Percentiles rank a stretch among this genome's conserved stretches.
Conservation (phyloP, 1,140 invertebrate species). For the Panagrolaimus sp. region DNA sequence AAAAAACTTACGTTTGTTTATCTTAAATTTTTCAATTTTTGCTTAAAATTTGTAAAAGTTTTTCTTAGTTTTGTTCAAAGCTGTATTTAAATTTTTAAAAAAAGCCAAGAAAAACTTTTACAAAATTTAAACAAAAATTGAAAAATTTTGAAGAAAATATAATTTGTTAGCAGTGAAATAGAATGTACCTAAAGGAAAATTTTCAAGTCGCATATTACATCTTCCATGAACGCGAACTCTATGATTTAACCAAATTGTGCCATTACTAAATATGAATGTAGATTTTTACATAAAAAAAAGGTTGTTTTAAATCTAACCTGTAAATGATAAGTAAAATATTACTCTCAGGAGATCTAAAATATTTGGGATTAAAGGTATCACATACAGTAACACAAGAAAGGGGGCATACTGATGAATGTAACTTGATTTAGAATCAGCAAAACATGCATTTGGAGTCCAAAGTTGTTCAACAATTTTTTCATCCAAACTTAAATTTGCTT, state of each 20-base stretch:
- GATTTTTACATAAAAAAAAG: conserved; percentile 38
- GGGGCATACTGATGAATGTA: conserved; percentile 41
- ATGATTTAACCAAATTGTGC: conserved; percentile 42
- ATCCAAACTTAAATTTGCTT: conserved; percentile 44
- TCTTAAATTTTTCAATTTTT: background rate
- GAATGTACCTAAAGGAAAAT: conserved; percentile 48
- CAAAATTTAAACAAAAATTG: no score
- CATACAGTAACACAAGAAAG: background rate
- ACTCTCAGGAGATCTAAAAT: conserved; percentile 4
- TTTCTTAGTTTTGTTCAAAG: no score
- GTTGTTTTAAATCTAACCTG: background rate
- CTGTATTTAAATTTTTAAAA: background rate
- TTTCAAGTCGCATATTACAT: conserved; percentile 48
- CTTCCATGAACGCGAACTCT: conserved; percentile 36
- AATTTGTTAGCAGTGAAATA: no score
- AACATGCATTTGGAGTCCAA: conserved; percentile 50
- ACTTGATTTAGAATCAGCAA: conserved; percentile 44
- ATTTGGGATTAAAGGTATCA: background rate
- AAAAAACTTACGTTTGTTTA: conserved; percentile 17
- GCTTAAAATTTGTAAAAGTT: no score
- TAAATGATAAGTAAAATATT: background rate
- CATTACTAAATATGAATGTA: conserved; percentile 42
- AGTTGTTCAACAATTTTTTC: conserved; percentile 40
- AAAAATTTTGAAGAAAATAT: no score
- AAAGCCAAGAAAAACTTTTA: no score